A percentile compares a stretch with the other conserved stretches of the same genome.
Evolutionary conservation across 2,113 vertebrate species (phyloP).

Genomic region (Malurus alboscapulatus): DNA sequence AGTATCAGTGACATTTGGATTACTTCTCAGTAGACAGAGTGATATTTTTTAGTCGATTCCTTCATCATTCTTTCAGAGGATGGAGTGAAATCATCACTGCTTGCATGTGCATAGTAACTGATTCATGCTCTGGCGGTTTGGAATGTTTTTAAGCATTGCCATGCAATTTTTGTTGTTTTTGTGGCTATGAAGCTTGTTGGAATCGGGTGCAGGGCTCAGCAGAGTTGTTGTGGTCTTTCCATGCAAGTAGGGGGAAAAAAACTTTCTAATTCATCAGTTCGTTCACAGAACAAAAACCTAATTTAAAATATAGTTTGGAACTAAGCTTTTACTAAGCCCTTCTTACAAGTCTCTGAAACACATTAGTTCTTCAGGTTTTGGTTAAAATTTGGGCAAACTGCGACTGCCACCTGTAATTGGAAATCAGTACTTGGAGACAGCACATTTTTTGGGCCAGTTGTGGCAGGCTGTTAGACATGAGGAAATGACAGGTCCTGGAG

Average conservation of each 20-base stretch:
- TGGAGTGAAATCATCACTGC: background rate
- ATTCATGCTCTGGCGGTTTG: background rate
- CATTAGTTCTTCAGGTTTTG: background rate
- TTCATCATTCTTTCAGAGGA: background rate
- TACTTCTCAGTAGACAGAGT: background rate
- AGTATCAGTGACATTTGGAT: background rate
- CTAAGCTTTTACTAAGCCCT: background rate
- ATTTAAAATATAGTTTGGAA: background rate
- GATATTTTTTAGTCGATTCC: background rate
- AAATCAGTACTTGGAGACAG: background rate
- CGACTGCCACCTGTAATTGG: background rate
- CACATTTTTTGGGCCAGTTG: background rate
- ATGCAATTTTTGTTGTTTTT: background rate
- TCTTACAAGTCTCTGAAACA: background rate
- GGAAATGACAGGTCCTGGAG: background rate
- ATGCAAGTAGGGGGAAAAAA: background rate
- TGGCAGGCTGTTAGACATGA: background rate
- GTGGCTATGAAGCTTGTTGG: background rate
- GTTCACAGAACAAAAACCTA: background rate
- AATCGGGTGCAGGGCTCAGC: background rate
- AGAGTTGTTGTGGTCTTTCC: background rate
- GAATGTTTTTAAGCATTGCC: background rate
- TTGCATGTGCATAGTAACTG: background rate
- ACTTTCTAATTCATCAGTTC: background rate
- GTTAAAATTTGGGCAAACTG: background rate